Base-by-base conservation (phyloP, 2,113 vertebrate species). In the Zapus hudsonius region DNA sequence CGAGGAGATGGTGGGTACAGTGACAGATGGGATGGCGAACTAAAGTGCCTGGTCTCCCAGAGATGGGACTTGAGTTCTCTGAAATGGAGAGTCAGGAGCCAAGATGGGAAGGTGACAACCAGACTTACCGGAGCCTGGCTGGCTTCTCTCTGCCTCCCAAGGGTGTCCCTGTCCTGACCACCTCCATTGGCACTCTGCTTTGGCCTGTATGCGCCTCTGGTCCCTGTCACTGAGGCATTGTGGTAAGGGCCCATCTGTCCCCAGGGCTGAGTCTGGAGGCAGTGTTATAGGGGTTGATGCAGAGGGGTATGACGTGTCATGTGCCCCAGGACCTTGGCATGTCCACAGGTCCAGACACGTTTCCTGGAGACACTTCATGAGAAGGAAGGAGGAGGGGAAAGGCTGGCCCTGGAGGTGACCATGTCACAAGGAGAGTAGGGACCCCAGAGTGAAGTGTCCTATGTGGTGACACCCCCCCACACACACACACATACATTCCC, bases 21-120 rank as follows among this genome's bases (percentile, higher is more conserved):
- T 5, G 23, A 27, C 0, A 15, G 1, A 0, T 3, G 7, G 3
- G 2, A 12, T 1, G 7, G 12, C 19, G 63, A 38, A 7, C 7
- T 0, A 2, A 19, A 2, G 3, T 10, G 27, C 57, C 70, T 52
- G 1, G 38, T 27, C 17, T 9, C 17, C n/a, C 52, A 0, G 20
- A 8, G 22, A 15, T 0, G 22, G 42, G 29, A 31, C 67, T 33
- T 0, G 3, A 5, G 47, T 3, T 36, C 64, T 52, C 52, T 25
- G 4, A 40, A 40, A 8, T 17, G 75, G 84, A 80, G 75, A 0
- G 3, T n/a, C 1, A 1, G 63, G 1, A 1, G 57, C 25, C 31
- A 11, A 25, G 52, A 10, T 11, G 1, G 63, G 52, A 1, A 52
- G 52, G 52, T 3, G 36, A 20, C 8, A 6, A 55, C 40, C 3